Conservation (phyloP, 1,140 invertebrate genomes). For the Drosophila arawakana region DNA sequence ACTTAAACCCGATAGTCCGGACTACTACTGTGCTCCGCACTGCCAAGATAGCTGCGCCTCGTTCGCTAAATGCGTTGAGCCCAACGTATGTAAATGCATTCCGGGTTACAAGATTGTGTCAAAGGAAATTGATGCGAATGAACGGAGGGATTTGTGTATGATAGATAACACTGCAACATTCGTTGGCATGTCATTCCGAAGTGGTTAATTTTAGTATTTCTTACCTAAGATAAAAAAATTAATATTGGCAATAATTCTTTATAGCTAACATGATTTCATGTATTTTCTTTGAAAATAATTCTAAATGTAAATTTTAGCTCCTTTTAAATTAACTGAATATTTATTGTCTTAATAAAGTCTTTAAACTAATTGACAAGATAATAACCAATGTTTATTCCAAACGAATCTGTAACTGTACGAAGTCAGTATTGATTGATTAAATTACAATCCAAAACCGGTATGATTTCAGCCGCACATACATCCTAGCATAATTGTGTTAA, state of each 20-base stretch:
- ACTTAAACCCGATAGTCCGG: constrained; percentile 41
- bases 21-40: constrained; percentile 84
- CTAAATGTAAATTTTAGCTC: too few relatives aligned
- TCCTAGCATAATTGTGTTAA: background rate
- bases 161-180: too few relatives aligned
- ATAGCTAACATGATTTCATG: too few relatives aligned
- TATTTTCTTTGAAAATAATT: too few relatives aligned
- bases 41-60: constrained; percentile 64
- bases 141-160: background rate
- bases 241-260: too few relatives aligned
- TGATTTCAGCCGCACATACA: constrained; percentile 1
- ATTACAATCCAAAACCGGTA: constrained; percentile 6
- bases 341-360: too few relatives aligned
- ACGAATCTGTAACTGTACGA: too few relatives aligned
- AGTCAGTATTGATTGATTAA: constrained; percentile 11
- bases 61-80: constrained; percentile 36
- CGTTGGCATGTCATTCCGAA: background rate
- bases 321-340: too few relatives aligned
- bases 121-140: background rate
- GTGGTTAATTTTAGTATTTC: background rate
- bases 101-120: constrained; percentile 19
- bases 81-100: constrained; percentile 37
- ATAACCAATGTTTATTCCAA: too few relatives aligned
- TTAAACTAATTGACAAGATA: too few relatives aligned
- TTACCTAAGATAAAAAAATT: background rate